Evolutionary conservation across 2,113 vertebrate genomes (phyloP).

Genomic region (Protobothrops mucrosquamatus): DNA sequence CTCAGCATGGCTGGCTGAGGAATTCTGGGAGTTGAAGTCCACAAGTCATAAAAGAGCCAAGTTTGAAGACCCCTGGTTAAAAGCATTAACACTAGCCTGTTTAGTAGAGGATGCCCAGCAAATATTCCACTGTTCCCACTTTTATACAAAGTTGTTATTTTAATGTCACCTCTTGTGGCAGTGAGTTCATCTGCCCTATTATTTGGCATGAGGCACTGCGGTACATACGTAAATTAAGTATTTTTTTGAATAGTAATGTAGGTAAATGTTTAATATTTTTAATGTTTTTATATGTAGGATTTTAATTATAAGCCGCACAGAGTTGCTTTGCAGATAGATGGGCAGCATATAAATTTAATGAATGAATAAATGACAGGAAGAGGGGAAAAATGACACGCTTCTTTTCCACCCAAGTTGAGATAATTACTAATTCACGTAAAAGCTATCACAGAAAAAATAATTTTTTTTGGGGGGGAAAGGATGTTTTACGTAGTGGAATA

Average conservation of each 20-base stretch:
- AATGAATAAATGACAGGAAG: not conserved
- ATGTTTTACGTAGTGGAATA: not conserved
- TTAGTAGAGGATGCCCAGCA: not conserved
- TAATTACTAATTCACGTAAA: not conserved
- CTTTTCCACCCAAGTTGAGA: not conserved
- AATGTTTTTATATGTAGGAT: not conserved
- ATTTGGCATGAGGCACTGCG: not conserved
- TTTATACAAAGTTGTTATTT: not conserved
- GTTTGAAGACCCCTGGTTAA: not conserved
- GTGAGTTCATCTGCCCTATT: not conserved
- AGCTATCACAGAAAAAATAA: not conserved
- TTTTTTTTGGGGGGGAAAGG: not conserved
- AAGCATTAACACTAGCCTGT: not conserved
- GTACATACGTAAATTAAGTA: not conserved
- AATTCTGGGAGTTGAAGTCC: no score
- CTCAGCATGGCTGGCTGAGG: no score
- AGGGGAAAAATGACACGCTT: not conserved
- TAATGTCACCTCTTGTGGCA: not conserved
- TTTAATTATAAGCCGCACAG: not conserved
- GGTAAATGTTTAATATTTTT: not conserved
- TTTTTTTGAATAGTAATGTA: not conserved
- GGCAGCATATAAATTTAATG: not conserved
- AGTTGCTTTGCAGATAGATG: not conserved
- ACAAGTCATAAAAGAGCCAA: no score
- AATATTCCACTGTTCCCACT: not conserved